Evolutionary conservation across 2,113 vertebrate species (phyloP), one percentile per base, ranked within the genome.

Genomic region (Ramphastos sulfuratus): DNA sequence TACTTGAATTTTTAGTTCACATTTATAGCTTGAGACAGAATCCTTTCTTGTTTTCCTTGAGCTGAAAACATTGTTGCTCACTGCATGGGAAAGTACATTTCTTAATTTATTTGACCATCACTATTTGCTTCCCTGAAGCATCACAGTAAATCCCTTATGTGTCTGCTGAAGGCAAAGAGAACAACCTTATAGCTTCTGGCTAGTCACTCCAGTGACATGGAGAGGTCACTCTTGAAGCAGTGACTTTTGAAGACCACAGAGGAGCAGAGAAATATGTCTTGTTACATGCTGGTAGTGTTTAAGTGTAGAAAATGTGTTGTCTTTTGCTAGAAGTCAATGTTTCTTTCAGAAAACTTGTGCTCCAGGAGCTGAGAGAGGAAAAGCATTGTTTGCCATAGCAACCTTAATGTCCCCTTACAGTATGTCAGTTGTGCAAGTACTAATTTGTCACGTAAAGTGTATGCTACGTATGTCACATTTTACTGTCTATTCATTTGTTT

Each of bases 401-500:
- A 97, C 96, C 85, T 96, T 96, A 97, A 96, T 87, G 85, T 50
- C 85, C 64, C 82, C 76, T 97, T 97, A 95, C 90, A 92, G 75
- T 94, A 60, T 93, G 87, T 92, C 82, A 93, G 87, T 94, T 94
- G 59, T 89, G 28, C 20, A 25, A 93, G 78, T 87, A 79, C 95
- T 98, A 95, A 98, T 97, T 98, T 97, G 82, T 97, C 95, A 97
- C 95, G 79, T 87, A 90, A 97, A 96, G 72, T 95, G 74, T 96
- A 95, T 96, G 89, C 94, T 94, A 73, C 69, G 33, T 94, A 80
- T 96, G 95, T 96, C 97, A 96, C 89, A 91, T 96, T 97, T 97
- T 95, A 92, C 95, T 97, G 91, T 93, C 90, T 91, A 79, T 96
- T 97, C 97, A 97, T 97, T 98, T 97, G 96, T 97, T 97, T 97